A percentile compares a stretch with the other conserved stretches of the same genome.
Conservation (phyloP, 1,140 invertebrate species). For the Maconellicoccus hirsutus region DNA sequence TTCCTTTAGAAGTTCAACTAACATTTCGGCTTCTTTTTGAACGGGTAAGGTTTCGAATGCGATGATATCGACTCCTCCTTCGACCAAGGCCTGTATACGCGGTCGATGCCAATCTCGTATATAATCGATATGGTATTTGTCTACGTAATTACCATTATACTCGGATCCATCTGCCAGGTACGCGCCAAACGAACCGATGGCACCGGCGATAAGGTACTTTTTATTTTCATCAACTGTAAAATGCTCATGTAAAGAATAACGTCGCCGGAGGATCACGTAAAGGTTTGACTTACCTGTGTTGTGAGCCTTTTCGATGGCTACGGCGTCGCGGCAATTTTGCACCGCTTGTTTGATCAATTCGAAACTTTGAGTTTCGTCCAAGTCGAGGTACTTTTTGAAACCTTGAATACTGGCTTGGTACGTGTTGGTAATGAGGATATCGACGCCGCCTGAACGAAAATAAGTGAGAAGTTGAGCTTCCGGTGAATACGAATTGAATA, state of each 20-base stretch:
- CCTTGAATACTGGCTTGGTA: conserved; percentile 78
- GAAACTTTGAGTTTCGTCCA: conserved; percentile 47
- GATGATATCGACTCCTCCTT: conserved; percentile 65
- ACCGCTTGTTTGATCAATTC: conserved; percentile 58
- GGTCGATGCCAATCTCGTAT: conserved; percentile 71
- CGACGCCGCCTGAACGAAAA: conserved; percentile 51
- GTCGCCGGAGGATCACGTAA: too few species aligned
- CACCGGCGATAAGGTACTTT: conserved; percentile 56
- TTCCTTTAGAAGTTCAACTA: conserved; percentile 60
- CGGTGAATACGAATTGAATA: too few species aligned
- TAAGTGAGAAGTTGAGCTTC: too few species aligned
- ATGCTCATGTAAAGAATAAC: neutral
- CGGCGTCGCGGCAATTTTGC: conserved; percentile 48
- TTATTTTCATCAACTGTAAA: neutral
- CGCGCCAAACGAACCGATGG: conserved; percentile 83
- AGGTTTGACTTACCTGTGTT: neutral
- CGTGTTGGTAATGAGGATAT: conserved; percentile 73
- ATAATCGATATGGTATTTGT: conserved; percentile 47
- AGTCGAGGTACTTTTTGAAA: conserved; percentile 54
- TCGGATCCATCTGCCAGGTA: conserved; percentile 77
- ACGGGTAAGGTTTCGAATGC: conserved; percentile 85
- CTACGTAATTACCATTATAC: conserved; percentile 72
- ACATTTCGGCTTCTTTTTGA: conserved; percentile 60
- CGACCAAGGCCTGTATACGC: conserved; percentile 58
- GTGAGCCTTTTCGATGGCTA: conserved; percentile 32